A percentile compares a stretch with the other conserved stretches of the same genome.
phyloP scores from a whole-genome alignment of 2,113 vertebrate species.

The Ammodytes dubius region DNA sequence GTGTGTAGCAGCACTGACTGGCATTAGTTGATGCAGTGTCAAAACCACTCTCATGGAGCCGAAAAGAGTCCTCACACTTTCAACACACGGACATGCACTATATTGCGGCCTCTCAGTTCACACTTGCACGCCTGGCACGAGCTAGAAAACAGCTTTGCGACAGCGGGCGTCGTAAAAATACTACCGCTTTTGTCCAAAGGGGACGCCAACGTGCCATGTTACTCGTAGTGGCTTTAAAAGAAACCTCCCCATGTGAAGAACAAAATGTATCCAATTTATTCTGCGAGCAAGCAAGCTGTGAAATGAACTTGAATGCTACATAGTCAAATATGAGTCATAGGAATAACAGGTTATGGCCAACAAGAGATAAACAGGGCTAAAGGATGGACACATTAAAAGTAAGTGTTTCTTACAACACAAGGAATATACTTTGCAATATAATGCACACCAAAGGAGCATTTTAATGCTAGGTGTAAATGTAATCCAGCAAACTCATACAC shows the following conservation, averaged over 20 bases:
- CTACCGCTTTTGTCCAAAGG: too few relatives aligned
- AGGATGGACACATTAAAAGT: background rate
- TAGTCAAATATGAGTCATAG: background rate
- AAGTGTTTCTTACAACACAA: background rate
- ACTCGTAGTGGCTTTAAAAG: background rate
- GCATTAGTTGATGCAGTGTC: too few relatives aligned
- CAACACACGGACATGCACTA: too few relatives aligned
- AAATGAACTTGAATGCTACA: background rate
- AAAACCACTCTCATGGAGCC: too few relatives aligned
- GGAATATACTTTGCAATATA: background rate
- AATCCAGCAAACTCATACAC: conserved; percentile 2
- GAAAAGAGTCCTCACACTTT: too few relatives aligned
- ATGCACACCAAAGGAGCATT: background rate
- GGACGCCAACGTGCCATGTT: too few relatives aligned
- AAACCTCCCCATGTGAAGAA: background rate
- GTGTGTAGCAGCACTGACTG: too few relatives aligned
- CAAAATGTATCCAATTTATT: background rate
- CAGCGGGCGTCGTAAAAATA: too few relatives aligned
- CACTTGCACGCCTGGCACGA: too few relatives aligned
- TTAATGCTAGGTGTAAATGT: conserved; percentile 11
- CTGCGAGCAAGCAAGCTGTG: background rate
- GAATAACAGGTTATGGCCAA: background rate
- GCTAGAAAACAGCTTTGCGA: too few relatives aligned
- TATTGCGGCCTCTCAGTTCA: too few relatives aligned
- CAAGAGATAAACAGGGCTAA: background rate